phyloP scores from a whole-genome alignment of 1,140 invertebrate species.

The Ceratosolen fusciceps region DNA sequence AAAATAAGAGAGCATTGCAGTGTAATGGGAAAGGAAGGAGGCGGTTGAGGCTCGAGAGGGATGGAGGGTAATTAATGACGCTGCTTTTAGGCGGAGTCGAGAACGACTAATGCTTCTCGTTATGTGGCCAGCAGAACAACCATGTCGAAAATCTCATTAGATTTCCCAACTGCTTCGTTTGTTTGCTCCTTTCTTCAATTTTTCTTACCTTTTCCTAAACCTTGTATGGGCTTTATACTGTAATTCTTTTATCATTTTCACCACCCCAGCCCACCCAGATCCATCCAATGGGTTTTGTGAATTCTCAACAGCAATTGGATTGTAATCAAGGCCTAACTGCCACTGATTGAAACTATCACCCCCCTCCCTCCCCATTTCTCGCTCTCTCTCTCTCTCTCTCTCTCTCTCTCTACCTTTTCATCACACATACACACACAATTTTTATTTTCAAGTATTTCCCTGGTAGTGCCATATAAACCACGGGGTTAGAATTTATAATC shows the following conservation, averaged over 20 bases:
- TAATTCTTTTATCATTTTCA: slow-evolving; percentile 24
- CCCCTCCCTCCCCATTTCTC: not conserved
- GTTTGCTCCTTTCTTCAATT: slow-evolving; percentile 10
- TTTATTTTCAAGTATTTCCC: no score
- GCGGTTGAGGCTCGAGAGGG: slow-evolving; percentile 52
- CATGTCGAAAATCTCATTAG: slow-evolving; percentile 49
- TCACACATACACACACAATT: no score
- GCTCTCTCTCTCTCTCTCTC: not conserved
- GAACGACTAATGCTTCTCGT: slow-evolving; percentile 68
- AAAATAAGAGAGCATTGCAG: not conserved
- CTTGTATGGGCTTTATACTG: no score
- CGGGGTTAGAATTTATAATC: no score
- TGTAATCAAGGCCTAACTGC: not conserved
- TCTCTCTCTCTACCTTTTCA: not conserved
- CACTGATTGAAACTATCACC: slow-evolving; percentile 9
- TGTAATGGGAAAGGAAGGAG: not conserved
- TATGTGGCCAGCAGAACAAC: slow-evolving; percentile 52
- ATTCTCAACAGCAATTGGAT: not conserved
- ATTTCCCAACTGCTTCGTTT: slow-evolving; percentile 21
- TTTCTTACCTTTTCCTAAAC: slow-evolving; percentile 13
- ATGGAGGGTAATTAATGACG: slow-evolving; percentile 68
- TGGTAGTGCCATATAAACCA: no score
- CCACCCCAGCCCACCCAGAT: slow-evolving; percentile 25
- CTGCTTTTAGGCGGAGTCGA: slow-evolving; percentile 28
- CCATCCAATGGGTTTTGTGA: slow-evolving; percentile 5